These are phyloP conservation scores for Dendrophyllia cribrosa DNA, from an alignment of 64 coral and sea anemone species.

Conservation along the genomic window DNA sequence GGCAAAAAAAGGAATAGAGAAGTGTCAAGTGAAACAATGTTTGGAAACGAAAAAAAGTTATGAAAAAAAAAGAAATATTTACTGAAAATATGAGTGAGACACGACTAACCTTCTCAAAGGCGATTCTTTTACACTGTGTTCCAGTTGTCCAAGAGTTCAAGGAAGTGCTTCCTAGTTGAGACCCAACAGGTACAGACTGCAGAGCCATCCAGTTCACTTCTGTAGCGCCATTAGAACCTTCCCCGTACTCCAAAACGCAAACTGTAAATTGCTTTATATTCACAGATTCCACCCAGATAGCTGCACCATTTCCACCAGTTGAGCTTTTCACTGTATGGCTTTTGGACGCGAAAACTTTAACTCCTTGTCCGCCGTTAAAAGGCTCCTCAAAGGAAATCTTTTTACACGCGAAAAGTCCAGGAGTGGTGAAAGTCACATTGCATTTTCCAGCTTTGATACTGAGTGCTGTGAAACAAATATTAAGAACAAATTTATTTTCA, in stretches of 20 bases:
- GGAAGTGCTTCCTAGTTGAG: constrained; percentile 38
- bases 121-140: constrained; percentile 57
- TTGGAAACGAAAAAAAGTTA: too few relatives aligned
- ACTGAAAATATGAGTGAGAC: background rate
- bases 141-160: constrained; percentile 62
- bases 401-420: background rate
- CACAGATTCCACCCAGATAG: constrained; percentile 52
- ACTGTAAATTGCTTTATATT: constrained; percentile 43
- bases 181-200: constrained; percentile 21
- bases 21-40: too few relatives aligned
- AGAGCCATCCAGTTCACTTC: constrained; percentile 57
- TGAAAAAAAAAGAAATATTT: too few relatives aligned
- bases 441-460: constrained; percentile 8
- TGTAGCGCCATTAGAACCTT: constrained; percentile 42
- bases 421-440: constrained; percentile 31
- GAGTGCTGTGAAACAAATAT: background rate
- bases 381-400: constrained; percentile 8
- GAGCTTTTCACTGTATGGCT: constrained; percentile 14
- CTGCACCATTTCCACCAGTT: constrained; percentile 19
- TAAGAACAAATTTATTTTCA: too few relatives aligned
- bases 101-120: constrained; percentile 38
- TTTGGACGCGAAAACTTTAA: constrained; percentile 43
- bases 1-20: too few relatives aligned
- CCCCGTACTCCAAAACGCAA: constrained; percentile 45
- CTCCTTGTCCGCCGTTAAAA: constrained; percentile 10